A percentile compares a stretch with the other conserved stretches of the same genome.
phyloP scores from a whole-genome alignment of 2,888 invertebrate species.

The Drosophila suboccidentalis region DNA sequence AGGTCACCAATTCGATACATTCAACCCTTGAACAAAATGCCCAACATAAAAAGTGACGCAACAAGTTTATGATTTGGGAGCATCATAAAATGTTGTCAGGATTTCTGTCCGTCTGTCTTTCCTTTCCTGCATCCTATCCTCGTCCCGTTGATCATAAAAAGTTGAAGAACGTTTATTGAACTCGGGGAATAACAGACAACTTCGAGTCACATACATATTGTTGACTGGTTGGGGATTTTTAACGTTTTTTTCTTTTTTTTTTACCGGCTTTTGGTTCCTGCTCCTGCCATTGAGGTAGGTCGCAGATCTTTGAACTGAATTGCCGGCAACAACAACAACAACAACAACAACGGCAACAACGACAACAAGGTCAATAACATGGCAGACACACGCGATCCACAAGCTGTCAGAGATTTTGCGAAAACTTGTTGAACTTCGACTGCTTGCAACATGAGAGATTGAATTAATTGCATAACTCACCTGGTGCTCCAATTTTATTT shows the following conservation, averaged over 20 bases:
- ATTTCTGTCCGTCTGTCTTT: not conserved
- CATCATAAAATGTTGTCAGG: conserved; percentile 20
- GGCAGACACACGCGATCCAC: conserved; percentile 63
- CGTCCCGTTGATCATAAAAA: conserved; percentile 4
- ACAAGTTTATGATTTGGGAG: conserved; percentile 39
- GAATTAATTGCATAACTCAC: conserved; percentile 61
- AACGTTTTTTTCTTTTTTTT: conserved; percentile 17
- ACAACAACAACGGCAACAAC: conserved; percentile 8
- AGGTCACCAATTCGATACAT: not conserved
- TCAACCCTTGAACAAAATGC: not conserved
- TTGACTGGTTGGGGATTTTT: conserved; percentile 36
- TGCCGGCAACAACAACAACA: not conserved
- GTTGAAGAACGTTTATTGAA: conserved; percentile 72
- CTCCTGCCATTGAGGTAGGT: conserved; percentile 79
- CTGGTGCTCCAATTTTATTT: conserved; percentile 65
- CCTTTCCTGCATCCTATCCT: not conserved
- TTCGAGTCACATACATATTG: conserved; percentile 21
- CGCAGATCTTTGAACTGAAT: conserved; percentile 61
- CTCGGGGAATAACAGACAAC: conserved; percentile 29
- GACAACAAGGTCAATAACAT: conserved; percentile 58
- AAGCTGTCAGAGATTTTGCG: conserved; percentile 62
- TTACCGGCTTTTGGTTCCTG: conserved; percentile 49
- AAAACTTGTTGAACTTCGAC: conserved; percentile 74
- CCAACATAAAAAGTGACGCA: conserved; percentile 22
- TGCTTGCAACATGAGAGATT: conserved; percentile 47